Evolutionary conservation across 2,113 vertebrate genomes (phyloP).

Genomic region (Odobenus rosmarus): DNA sequence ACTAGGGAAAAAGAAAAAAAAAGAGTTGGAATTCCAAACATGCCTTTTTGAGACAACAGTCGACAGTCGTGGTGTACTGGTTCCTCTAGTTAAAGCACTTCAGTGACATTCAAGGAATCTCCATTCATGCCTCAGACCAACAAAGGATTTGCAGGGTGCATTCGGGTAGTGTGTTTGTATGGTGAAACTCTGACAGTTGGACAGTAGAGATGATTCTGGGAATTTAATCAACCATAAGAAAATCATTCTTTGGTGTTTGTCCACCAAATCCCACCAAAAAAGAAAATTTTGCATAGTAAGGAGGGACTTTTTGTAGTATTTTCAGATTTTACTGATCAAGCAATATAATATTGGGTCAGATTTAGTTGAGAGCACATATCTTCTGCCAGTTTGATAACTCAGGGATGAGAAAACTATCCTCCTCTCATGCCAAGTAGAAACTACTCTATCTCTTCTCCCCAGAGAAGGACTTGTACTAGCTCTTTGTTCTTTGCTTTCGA

Average conservation of each 20-base stretch:
- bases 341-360: neutral
- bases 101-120: conserved; percentile 39
- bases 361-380: neutral
- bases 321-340: neutral
- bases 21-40: neutral
- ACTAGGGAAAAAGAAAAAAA: neutral
- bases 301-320: neutral
- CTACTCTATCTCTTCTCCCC: neutral
- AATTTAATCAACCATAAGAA: neutral
- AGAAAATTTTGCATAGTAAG: neutral
- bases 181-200: neutral
- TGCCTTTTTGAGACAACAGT: neutral
- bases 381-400: neutral
- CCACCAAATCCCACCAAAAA: neutral
- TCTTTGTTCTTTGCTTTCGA: neutral
- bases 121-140: neutral
- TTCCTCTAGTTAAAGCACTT: conserved; percentile 38
- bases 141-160: neutral
- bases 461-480: neutral
- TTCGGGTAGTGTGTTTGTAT: neutral
- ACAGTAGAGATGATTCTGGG: neutral
- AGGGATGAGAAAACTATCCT: neutral
- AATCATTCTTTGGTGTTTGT: neutral
- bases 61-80: conserved; percentile 25
- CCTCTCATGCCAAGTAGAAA: neutral